Evolutionary conservation across 2,113 vertebrate genomes (phyloP).

Genomic region (Heterochromis multidens): DNA sequence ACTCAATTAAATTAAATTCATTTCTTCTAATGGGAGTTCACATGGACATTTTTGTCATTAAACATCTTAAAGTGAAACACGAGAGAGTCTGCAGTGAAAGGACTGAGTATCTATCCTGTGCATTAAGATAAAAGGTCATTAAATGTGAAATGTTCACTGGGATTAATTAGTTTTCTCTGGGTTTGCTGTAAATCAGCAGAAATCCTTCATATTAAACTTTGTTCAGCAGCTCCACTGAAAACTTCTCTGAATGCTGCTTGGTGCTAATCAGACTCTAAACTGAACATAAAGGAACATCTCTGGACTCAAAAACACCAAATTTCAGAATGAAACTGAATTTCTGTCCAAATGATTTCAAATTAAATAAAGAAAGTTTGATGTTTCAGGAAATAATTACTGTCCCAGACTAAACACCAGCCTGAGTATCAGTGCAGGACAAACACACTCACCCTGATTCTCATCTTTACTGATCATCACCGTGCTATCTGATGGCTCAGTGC

Average conservation of each 20-base stretch:
- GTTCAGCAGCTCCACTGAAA: background rate
- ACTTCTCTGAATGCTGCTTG: background rate
- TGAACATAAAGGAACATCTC: background rate
- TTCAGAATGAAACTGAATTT: too few relatives aligned
- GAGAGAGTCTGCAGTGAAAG: too few relatives aligned
- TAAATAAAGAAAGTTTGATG: too few relatives aligned
- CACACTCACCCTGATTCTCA: background rate
- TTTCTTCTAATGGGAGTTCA: too few relatives aligned
- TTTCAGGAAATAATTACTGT: too few relatives aligned
- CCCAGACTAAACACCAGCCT: background rate
- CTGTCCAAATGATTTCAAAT: too few relatives aligned
- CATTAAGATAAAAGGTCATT: background rate
- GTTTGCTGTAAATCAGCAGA: accelerated
- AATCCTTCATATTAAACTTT: background rate
- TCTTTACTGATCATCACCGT: background rate
- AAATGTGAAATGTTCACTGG: background rate
- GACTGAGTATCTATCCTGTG: background rate
- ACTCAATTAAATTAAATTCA: background rate
- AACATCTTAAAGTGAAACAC: too few relatives aligned
- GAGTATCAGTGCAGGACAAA: background rate
- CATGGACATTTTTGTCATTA: too few relatives aligned
- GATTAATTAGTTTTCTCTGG: too few relatives aligned
- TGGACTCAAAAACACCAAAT: too few relatives aligned
- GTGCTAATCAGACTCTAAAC: background rate
- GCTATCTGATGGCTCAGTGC: background rate